Base-by-base conservation (phyloP, 2,113 vertebrate genomes). In the Dromaius novaehollandiae region DNA sequence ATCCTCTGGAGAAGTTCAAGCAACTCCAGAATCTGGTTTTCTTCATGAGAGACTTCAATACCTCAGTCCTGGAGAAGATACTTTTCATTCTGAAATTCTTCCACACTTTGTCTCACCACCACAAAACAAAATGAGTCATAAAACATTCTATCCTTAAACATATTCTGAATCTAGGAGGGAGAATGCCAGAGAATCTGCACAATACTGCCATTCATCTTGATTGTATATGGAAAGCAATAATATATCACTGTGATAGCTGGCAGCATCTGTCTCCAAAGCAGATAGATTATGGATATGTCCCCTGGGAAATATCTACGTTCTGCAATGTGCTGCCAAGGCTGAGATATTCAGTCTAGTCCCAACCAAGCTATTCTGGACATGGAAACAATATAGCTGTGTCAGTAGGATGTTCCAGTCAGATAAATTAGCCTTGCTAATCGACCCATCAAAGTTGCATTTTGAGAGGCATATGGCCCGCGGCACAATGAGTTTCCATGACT, bases 301-400 rank as follows among this genome's bases (percentile, higher is more conserved):
- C 84, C 44, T 66, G 81, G 94, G 94, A 89, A 87, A 82, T 85
- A 76, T 40, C 82, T 38, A 4, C 1, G 2, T 65, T 79, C 70
- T 96, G 58, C 56, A 75, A 26, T 28, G 30, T 44, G 66, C 66
- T 91, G 89, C 92, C 94, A 91, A 94, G 70, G 75, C 88, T 91
- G 76, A 93, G 76, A 48, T 85, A 73, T 9, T 89, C 85, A 66
- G 75, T 65, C 82, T 89, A 76, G 91, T 69, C 89, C 74, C 94
- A 94, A 77, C 70, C 30, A 61, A 86, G 82, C 79, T 95, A 96
- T 96, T 97, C 85, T 94, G 94, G 94, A 82, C 85, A 77, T 88
- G 87, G 95, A 96, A 96, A 91, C 82, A 85, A 79, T 82, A 96
- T 0, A 65, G 78, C 18, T 85, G 70, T 87, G 89, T 61, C 14